Evolutionary conservation across 37 sponge, comb jelly and placozoan genomes (phyloP).

Genomic region (Halisarca cf. caerulea): DNA sequence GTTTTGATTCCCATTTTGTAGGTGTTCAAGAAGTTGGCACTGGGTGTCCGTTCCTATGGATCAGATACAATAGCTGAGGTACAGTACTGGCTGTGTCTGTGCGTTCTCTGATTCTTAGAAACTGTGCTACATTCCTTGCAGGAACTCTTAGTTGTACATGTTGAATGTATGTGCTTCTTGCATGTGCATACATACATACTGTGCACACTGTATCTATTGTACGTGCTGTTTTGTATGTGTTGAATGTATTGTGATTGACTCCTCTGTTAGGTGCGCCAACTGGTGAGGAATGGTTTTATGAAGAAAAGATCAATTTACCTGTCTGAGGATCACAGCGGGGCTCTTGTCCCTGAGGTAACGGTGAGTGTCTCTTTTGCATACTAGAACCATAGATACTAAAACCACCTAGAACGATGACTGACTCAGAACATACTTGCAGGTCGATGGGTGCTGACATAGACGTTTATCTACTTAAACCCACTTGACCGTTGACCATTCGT

Average conservation of each 20-base stretch:
- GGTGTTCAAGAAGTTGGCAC: constrained; percentile 85
- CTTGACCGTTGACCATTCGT: too few species aligned
- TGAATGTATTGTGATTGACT: neutral
- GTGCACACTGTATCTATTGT: neutral
- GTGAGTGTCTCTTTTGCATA: neutral
- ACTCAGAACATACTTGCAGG: too few species aligned
- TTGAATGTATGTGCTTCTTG: too few species aligned
- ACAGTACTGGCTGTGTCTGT: neutral
- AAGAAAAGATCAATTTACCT: too few species aligned
- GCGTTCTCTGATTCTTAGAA: neutral
- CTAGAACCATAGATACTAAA: too few species aligned
- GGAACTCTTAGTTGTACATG: too few species aligned
- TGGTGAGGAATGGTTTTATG: neutral
- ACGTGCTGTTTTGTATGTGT: neutral
- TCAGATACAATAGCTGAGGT: constrained; percentile 84
- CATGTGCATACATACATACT: neutral
- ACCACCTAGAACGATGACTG: too few species aligned
- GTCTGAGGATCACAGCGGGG: too few species aligned
- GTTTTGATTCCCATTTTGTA: constrained; percentile 4
- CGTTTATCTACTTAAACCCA: too few species aligned
- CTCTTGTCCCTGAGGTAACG: too few species aligned
- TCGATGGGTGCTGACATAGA: too few species aligned
- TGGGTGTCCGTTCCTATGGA: constrained; percentile 80
- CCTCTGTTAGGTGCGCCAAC: neutral
- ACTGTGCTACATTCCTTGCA: too few species aligned